Conservation (phyloP, 2,888 invertebrate species). For the Drosophila fungiperda region DNA sequence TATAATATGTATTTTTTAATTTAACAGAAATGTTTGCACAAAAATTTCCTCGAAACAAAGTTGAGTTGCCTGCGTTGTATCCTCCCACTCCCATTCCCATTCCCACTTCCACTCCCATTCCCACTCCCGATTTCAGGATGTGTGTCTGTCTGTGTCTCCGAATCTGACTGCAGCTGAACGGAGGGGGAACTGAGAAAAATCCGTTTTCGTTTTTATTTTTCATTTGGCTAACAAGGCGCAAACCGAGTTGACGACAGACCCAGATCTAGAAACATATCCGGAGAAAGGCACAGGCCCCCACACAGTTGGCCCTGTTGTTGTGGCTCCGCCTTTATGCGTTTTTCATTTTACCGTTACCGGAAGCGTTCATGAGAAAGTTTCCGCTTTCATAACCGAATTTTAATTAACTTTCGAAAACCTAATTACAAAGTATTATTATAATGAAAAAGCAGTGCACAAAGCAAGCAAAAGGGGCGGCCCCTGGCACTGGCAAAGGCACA, state of each 20-base stretch:
- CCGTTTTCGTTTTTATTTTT: conserved; percentile 42
- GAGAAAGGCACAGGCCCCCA: conserved; percentile 9
- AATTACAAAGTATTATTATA: conserved; percentile 85
- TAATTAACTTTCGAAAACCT: conserved; percentile 85
- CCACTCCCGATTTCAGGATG: conserved; percentile 20
- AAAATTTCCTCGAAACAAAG: conserved; percentile 80
- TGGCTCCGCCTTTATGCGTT: conserved; percentile 60
- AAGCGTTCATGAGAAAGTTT: conserved; percentile 84
- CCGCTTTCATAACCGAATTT: conserved; percentile 85
- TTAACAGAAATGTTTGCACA: conserved; percentile 84
- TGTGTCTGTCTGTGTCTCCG: conserved; percentile 54
- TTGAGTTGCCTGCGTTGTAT: conserved; percentile 61
- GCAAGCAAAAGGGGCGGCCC: conserved; percentile 51
- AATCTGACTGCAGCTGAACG: conserved; percentile 44
- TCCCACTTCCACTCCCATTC: conserved; percentile 46
- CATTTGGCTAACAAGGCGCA: conserved; percentile 63
- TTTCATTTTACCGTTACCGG: conserved; percentile 71
- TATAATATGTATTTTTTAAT: conserved; percentile 84
- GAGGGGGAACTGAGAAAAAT: conserved; percentile 16
- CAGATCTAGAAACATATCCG: conserved; percentile 39
- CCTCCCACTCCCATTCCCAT: conserved; percentile 40
- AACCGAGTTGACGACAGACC: conserved; percentile 24
- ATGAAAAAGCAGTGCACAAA: conserved; percentile 83
- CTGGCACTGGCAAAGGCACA: conserved; percentile 16
- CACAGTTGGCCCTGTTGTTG: conserved; percentile 24